phyloP scores from a whole-genome alignment of 2,888 invertebrate genomes.

The Aricia artaxerxes region DNA sequence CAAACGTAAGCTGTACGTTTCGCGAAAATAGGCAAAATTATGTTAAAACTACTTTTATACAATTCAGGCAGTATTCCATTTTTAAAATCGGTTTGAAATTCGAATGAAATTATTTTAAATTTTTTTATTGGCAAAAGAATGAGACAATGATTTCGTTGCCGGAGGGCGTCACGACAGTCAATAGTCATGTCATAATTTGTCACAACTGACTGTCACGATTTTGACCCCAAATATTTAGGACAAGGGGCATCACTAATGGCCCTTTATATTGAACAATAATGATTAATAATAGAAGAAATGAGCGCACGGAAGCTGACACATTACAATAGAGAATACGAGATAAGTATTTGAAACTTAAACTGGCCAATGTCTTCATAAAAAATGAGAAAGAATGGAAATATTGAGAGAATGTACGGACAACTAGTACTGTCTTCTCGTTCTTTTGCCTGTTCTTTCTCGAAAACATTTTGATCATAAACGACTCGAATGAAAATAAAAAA shows the following conservation, averaged over 20 bases:
- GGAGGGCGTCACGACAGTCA: not conserved
- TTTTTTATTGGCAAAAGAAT: not conserved
- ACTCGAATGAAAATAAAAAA: too few relatives aligned
- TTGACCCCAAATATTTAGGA: conserved; percentile 16
- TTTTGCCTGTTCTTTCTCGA: too few relatives aligned
- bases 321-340: not conserved
- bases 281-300: not conserved
- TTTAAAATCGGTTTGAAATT: not conserved
- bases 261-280: not conserved
- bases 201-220: not conserved
- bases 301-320: not conserved
- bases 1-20: too few relatives aligned
- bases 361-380: not conserved
- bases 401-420: too few relatives aligned
- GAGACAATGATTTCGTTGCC: not conserved
- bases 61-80: too few relatives aligned
- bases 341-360: not conserved
- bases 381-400: not conserved
- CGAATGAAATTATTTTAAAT: not conserved
- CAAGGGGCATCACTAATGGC: not conserved
- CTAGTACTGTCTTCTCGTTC: too few relatives aligned
- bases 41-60: too few relatives aligned
- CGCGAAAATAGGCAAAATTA: too few relatives aligned
- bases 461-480: too few relatives aligned
- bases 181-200: conserved; percentile 7